Evolutionary conservation across 2,113 vertebrate species (phyloP).

Genomic region (Daubentonia madagascariensis): DNA sequence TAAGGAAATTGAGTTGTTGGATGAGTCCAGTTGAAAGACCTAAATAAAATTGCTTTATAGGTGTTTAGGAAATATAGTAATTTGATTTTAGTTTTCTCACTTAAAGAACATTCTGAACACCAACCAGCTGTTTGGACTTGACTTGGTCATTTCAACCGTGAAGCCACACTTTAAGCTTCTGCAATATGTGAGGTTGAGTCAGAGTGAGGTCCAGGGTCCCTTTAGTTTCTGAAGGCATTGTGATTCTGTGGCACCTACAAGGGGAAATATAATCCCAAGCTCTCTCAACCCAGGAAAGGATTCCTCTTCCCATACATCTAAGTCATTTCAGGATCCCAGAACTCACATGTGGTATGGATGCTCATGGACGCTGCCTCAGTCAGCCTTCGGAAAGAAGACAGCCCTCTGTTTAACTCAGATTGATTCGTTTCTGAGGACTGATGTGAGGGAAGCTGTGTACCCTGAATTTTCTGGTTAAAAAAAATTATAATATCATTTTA

Average conservation of each 20-base stretch:
- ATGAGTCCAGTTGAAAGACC: not conserved
- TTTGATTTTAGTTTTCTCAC: slow-evolving; percentile 37
- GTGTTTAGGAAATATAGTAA: not conserved
- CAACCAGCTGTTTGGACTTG: not conserved
- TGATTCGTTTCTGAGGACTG: slow-evolving; percentile 25
- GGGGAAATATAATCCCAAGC: not conserved
- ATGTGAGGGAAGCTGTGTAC: not conserved
- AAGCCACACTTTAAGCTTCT: not conserved
- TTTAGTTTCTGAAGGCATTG: not conserved
- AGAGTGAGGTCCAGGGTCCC: not conserved
- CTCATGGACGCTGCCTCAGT: not conserved
- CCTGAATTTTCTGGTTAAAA: not conserved
- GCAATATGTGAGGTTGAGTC: not conserved
- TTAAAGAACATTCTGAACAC: not conserved
- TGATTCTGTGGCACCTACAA: not conserved
- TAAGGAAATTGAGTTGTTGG: not conserved
- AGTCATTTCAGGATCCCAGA: not conserved
- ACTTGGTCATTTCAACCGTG: not conserved
- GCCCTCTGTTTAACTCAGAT: not conserved
- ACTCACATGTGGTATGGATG: not conserved
- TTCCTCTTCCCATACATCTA: not conserved
- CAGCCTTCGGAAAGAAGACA: not conserved
- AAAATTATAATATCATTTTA: not conserved
- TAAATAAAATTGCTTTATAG: slow-evolving; percentile 1
- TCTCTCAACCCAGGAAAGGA: not conserved